phyloP scores from a whole-genome alignment of 2,113 vertebrate species.

The Murina feae region DNA sequence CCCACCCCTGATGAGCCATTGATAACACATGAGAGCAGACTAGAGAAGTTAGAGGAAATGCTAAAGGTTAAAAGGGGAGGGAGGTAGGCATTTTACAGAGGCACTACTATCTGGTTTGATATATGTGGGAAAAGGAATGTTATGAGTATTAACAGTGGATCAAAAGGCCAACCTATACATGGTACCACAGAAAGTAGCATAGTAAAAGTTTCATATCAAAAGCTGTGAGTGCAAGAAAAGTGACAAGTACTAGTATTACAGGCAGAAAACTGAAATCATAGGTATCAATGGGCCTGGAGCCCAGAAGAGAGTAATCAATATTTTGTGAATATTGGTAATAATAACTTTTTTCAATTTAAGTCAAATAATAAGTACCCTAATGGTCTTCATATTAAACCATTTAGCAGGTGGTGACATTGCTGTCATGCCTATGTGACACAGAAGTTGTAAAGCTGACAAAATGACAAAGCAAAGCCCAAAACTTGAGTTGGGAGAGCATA shows the following conservation, averaged over 20 bases:
- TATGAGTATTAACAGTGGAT: conserved; percentile 10
- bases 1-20: background rate
- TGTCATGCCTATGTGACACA: background rate
- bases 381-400: background rate
- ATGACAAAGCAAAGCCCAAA: background rate
- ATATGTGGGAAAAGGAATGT: conserved; percentile 27
- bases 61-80: conserved; percentile 51
- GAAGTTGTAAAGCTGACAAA: background rate
- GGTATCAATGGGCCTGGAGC: background rate
- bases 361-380: background rate
- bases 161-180: conserved; percentile 34
- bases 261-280: background rate
- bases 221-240: background rate
- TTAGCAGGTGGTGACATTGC: background rate
- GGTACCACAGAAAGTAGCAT: background rate
- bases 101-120: background rate
- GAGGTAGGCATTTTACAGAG: background rate
- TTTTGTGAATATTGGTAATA: background rate
- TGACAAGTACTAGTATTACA: background rate
- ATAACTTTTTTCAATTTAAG: background rate
- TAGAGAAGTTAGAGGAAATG: conserved; percentile 44
- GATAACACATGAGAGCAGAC: background rate
- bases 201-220: conserved; percentile 28
- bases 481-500: background rate
- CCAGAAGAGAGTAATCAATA: background rate